These are phyloP conservation scores for Holotrichia oblita DNA, from an alignment of 1,140 invertebrate species.

Conservation along the genomic window DNA sequence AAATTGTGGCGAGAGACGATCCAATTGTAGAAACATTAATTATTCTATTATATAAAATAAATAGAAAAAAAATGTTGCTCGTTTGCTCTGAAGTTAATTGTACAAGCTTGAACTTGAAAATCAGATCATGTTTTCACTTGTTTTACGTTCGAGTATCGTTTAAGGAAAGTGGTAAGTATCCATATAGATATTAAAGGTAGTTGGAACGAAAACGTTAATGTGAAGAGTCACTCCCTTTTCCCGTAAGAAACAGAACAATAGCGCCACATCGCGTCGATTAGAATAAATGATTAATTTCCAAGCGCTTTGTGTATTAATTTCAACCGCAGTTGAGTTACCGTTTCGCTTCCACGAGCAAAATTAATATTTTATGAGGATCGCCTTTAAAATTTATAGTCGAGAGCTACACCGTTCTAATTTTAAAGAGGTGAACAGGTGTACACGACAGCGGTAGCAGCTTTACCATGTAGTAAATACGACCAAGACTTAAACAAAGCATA, in stretches of 20 bases:
- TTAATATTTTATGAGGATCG: slow-evolving; percentile 21
- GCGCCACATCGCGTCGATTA: neutral
- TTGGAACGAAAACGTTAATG: neutral
- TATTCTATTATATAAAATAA: too few species aligned
- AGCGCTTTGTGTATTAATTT: slow-evolving; percentile 17
- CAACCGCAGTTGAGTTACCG: slow-evolving; percentile 15
- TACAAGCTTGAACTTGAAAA: too few species aligned
- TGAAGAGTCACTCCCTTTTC: neutral
- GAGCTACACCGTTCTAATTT: neutral
- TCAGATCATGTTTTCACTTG: too few species aligned
- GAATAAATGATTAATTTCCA: slow-evolving; percentile 8
- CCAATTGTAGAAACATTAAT: too few species aligned
- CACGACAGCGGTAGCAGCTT: neutral
- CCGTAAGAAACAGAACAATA: slow-evolving; percentile 12
- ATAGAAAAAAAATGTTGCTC: too few species aligned
- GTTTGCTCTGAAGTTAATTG: too few species aligned
- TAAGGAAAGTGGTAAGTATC: neutral
- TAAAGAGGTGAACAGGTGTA: slow-evolving; percentile 7
- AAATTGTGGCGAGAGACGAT: too few species aligned
- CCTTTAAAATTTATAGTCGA: neutral
- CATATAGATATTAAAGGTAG: neutral
- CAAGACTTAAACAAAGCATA: neutral
- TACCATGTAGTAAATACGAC: neutral
- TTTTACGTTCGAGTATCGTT: neutral
- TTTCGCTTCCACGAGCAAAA: slow-evolving; percentile 11